Conservation (phyloP, 2,113 vertebrate species). For the Macrotis lagotis region DNA sequence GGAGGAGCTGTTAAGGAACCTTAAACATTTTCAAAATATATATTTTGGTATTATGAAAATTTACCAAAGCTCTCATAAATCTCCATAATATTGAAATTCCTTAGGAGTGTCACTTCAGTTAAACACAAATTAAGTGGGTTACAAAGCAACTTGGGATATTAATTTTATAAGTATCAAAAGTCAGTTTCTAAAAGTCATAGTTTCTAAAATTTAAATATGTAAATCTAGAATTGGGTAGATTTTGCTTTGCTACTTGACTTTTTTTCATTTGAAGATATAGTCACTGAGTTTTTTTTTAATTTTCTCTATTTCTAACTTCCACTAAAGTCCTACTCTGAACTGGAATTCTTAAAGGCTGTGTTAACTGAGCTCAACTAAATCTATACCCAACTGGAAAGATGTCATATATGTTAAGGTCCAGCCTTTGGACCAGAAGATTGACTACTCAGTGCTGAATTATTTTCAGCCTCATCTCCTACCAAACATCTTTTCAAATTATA, state of each 20-base stretch:
- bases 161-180: background rate
- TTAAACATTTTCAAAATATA: background rate
- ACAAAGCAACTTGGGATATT: background rate
- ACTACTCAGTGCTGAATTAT: background rate
- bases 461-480: background rate
- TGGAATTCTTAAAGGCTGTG: no score
- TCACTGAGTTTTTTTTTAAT: background rate
- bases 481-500: background rate
- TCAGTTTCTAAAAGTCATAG: no score
- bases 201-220: background rate
- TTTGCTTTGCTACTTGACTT: background rate
- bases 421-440: background rate
- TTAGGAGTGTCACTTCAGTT: background rate
- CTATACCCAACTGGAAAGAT: background rate
- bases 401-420: background rate
- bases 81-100: background rate
- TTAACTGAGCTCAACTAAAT: background rate
- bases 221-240: background rate
- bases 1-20: background rate
- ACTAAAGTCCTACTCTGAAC: background rate
- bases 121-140: background rate
- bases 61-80: background rate
- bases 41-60: background rate
- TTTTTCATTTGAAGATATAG: background rate
- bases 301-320: background rate